A percentile compares a stretch with the other conserved stretches of the same genome.
These are phyloP conservation scores for Hemicentrotus pulcherrimus DNA, from an alignment of 35 echinoderm and acorn worm genomes.

Conservation along the genomic window DNA sequence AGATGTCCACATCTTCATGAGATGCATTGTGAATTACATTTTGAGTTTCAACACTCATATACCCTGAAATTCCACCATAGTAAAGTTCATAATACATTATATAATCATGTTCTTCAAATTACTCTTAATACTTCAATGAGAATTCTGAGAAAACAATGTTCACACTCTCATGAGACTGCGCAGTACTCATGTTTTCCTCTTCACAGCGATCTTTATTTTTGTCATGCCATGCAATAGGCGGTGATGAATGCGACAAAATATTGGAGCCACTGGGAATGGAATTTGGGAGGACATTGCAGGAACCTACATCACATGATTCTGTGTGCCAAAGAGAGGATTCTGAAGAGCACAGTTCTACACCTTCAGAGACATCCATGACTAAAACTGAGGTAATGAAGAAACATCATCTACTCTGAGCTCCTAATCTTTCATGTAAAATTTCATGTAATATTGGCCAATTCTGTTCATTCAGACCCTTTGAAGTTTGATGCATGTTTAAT, in stretches of 20 bases:
- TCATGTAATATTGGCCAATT: no score
- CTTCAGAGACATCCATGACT: not conserved
- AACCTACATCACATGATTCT: not conserved
- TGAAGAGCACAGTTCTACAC: not conserved
- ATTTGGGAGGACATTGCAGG: not conserved
- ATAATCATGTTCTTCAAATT: no score
- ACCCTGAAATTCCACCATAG: no score
- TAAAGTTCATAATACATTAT: no score
- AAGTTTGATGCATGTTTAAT: no score
- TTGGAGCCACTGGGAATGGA: not conserved
- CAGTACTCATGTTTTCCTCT: not conserved
- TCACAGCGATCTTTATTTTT: not conserved
- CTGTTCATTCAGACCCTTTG: no score
- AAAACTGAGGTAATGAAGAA: not conserved
- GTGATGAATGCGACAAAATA: not conserved
- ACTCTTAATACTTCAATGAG: no score
- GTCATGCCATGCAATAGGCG: not conserved
- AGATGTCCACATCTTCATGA: not conserved
- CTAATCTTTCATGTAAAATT: no score
- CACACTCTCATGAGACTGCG: not conserved
- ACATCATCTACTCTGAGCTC: no score
- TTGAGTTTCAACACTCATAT: no score
- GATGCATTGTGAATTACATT: no score
- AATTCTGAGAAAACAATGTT: no score
- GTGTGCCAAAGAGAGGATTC: not conserved